Conservation (phyloP, 2,797 vertebrate genomes). For the Petrocephalus sullivani region DNA sequence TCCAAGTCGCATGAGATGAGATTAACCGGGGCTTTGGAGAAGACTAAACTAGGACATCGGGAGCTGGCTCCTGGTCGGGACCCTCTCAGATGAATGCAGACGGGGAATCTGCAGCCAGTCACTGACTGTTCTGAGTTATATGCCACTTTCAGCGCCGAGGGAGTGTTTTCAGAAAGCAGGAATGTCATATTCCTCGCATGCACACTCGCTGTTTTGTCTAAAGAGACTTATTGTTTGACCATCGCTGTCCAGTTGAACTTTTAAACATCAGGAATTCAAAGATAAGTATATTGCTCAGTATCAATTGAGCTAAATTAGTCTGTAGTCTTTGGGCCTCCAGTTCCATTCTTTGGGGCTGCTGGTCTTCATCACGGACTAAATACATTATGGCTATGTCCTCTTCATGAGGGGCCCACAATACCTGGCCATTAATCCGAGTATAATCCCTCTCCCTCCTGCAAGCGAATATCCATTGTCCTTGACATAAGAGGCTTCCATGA, state of each 20-base stretch:
- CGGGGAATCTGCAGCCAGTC: neutral
- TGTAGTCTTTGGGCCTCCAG: neutral
- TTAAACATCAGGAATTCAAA: neutral
- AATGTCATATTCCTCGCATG: neutral
- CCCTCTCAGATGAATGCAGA: neutral
- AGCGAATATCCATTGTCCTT: neutral
- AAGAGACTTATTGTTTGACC: neutral
- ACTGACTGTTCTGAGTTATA: neutral
- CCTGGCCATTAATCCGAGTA: neutral
- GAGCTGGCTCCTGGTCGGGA: neutral
- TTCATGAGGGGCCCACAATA: neutral
- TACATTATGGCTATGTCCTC: neutral
- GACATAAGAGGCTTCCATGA: slow-evolving; percentile 12
- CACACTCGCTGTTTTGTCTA: neutral
- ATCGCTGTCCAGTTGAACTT: neutral
- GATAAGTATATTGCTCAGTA: neutral
- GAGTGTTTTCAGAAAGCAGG: neutral
- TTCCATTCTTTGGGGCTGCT: neutral
- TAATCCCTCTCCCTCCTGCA: neutral
- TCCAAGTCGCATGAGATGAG: neutral
- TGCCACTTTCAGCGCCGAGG: neutral
- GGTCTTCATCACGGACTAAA: neutral
- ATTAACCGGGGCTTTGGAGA: neutral
- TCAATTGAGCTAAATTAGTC: neutral
- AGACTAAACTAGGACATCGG: neutral